Conservation (phyloP, 2,113 vertebrate genomes). For the Psilopsiagon aymara region DNA sequence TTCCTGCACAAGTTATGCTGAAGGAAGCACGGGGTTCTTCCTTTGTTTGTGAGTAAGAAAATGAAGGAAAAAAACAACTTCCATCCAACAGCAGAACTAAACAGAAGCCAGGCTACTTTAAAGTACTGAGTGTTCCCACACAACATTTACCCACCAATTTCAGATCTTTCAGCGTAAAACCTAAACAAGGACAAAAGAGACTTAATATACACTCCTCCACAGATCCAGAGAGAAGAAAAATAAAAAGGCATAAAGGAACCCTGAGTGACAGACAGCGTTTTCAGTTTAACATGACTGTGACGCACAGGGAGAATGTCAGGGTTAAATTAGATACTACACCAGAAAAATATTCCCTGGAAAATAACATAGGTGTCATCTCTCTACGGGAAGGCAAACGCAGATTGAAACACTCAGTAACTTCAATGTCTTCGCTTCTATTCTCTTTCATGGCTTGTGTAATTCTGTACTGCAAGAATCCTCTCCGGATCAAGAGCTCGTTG, state of each 20-base stretch:
- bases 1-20: slow-evolving; percentile 44
- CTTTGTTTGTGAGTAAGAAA: slow-evolving; percentile 77
- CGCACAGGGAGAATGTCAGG: slow-evolving; percentile 38
- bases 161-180: slow-evolving; percentile 49
- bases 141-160: slow-evolving; percentile 76
- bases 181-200: slow-evolving; percentile 47
- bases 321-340: slow-evolving; percentile 39
- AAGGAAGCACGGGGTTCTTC: slow-evolving; percentile 69
- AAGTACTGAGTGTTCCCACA: slow-evolving; percentile 71
- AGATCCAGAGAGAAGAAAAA: neutral
- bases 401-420: neutral
- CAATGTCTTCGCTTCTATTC: neutral
- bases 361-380: neutral
- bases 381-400: neutral
- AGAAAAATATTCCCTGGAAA: slow-evolving; percentile 16
- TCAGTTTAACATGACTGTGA: neutral
- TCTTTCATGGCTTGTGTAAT: neutral
- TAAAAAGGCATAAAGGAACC: slow-evolving; percentile 7
- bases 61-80: slow-evolving; percentile 59
- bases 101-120: slow-evolving; percentile 59
- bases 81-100: slow-evolving; percentile 62
- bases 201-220: slow-evolving; percentile 41
- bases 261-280: neutral
- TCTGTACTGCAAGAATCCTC: neutral
- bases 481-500: slow-evolving; percentile 27